phyloP scores from a whole-genome alignment of 1,140 invertebrate species.

The Ladona fulva region DNA sequence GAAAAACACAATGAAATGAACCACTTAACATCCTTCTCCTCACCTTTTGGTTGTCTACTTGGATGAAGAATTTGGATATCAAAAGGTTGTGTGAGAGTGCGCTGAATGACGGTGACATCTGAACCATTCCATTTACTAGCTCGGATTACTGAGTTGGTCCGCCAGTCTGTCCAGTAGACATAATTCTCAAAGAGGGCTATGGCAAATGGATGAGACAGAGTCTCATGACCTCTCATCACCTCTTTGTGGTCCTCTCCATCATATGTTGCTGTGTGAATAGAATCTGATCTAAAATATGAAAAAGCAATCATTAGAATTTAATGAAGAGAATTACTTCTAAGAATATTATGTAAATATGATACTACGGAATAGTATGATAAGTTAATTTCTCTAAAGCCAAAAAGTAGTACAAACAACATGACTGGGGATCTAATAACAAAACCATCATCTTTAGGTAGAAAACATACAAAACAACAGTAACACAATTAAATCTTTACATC shows the following conservation, averaged over 20 bases:
- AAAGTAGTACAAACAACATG: no score
- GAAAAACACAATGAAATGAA: not conserved
- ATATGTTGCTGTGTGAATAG: slow-evolving; percentile 67
- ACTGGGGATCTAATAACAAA: no score
- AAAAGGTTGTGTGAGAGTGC: slow-evolving; percentile 55
- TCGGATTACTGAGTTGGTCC: slow-evolving; percentile 50
- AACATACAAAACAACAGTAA: no score
- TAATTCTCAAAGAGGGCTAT: slow-evolving; percentile 52
- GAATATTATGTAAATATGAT: no score
- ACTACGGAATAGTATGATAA: no score
- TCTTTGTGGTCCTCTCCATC: slow-evolving; percentile 42
- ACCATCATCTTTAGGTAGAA: no score
- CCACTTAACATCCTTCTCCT: no score
- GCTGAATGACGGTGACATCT: slow-evolving; percentile 45
- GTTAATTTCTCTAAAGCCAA: no score
- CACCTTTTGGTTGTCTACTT: slow-evolving; percentile 46
- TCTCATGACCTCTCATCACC: slow-evolving; percentile 44
- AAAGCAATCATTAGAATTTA: slow-evolving; percentile 11
- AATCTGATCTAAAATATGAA: slow-evolving; percentile 55
- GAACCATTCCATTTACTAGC: slow-evolving; percentile 58
- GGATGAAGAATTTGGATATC: slow-evolving; percentile 57
- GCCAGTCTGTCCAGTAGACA: slow-evolving; percentile 63
- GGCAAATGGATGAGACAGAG: slow-evolving; percentile 54
- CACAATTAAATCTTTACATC: no score
- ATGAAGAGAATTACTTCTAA: no score